Evolutionary conservation across 1,140 invertebrate genomes (phyloP), one percentile per base, ranked within the genome.

Genomic region (Drosophila bipectinata): DNA sequence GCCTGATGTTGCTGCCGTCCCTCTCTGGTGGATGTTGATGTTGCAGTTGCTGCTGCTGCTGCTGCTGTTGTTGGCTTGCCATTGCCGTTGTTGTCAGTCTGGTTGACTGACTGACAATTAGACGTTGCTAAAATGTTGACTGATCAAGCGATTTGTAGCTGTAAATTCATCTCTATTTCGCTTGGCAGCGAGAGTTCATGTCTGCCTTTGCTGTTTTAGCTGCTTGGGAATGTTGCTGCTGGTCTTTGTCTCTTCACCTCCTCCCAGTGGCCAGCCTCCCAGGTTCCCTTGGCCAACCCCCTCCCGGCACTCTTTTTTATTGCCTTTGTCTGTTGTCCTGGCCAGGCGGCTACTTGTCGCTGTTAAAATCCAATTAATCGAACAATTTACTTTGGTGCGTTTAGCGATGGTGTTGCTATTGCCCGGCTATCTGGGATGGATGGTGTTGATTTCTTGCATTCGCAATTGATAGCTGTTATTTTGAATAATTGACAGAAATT

Each of bases 121-220:
- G 84, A 88, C 83, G 83, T 83, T 74, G 84, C 84, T 88, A 83
- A 88, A 88, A 88, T 81, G 83, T 82, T 89, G 83, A 88, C 88
- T 90, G 89, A 90, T 90, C 89, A 90, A 90, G 89, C 89, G 89
- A 90, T 90, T 90, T 90, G 89, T 90, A 90, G 89, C 89, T 90
- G 89, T 90, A 90, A 90, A 90, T 90, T 90, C 83, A 88, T 88
- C 83, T 88, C 83, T 88, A 88, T 88, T 88, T 83, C 79, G 79
- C 69, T 80, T 61, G 67, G 75, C 66, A 64, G 74, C 58, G 69
- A 68, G 80, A 84, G 80, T 83, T 84, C 66, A 84, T 77, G 78
- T 77, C 64, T 58, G 58, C 21, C 32, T 39, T 45, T 21, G 58
- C 32, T 57, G 54, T 30, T 45, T 21, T 9, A 44, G 37, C 64